A percentile compares a stretch with the other conserved stretches of the same genome.
phyloP scores from a whole-genome alignment of 2,113 vertebrate species.

The Phalacrocorax carbo region DNA sequence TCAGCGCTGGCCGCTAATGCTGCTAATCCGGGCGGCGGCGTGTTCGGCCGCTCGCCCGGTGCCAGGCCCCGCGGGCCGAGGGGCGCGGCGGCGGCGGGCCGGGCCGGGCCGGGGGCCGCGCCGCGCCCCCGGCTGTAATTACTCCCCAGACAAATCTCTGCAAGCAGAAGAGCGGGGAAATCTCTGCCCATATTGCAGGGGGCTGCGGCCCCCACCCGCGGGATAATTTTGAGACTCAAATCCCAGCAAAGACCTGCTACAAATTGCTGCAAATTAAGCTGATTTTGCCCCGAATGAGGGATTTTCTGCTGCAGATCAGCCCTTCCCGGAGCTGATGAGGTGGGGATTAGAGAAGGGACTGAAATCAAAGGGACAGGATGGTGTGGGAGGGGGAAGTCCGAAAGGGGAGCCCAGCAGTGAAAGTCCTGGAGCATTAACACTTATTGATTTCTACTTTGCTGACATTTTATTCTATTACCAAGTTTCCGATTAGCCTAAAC shows the following conservation, averaged over 20 bases:
- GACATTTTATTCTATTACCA: constrained; percentile 74
- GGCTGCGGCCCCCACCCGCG: constrained; percentile 53
- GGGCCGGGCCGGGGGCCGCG: not conserved
- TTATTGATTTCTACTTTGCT: constrained; percentile 72
- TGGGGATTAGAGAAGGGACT: constrained; percentile 78
- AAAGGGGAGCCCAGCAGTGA: constrained; percentile 60
- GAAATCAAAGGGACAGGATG: constrained; percentile 69
- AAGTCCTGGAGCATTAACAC: constrained; percentile 68
- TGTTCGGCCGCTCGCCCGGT: too few relatives aligned
- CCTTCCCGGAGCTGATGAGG: constrained; percentile 81
- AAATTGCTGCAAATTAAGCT: constrained; percentile 87
- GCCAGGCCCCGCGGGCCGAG: not conserved
- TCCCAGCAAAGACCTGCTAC: constrained; percentile 79
- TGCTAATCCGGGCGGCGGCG: too few relatives aligned
- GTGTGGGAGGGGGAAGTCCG: not conserved
- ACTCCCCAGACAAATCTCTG: constrained; percentile 59
- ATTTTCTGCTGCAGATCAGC: constrained; percentile 83
- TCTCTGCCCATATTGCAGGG: constrained; percentile 65
- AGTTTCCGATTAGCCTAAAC: constrained; percentile 70
- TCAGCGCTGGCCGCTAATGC: too few relatives aligned
- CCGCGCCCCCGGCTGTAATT: constrained; percentile 34
- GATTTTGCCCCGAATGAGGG: constrained; percentile 83
- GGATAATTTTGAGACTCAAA: constrained; percentile 85
- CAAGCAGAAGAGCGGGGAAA: constrained; percentile 10
- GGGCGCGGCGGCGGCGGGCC: not conserved